These are phyloP conservation scores for Archilochus colubris DNA, from an alignment of 2,113 vertebrate species.

Conservation along the genomic window DNA sequence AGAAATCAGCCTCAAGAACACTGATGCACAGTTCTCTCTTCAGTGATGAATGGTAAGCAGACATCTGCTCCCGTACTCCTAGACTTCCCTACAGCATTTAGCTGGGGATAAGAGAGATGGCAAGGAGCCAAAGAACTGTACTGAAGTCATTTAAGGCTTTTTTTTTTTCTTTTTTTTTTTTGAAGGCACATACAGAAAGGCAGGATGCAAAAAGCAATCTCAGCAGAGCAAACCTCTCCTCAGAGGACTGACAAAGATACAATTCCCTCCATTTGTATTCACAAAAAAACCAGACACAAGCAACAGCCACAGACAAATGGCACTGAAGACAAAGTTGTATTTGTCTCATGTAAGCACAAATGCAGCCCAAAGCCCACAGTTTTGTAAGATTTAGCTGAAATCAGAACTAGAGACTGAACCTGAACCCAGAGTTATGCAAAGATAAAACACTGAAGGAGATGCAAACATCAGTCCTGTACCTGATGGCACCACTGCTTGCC, in stretches of 20 bases:
- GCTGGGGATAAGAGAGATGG: conserved; percentile 1
- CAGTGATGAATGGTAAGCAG: background rate
- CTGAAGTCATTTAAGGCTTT: background rate
- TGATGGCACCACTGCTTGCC: background rate
- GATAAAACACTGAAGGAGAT: background rate
- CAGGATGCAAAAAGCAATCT: background rate
- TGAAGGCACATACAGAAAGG: background rate
- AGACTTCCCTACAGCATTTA: background rate
- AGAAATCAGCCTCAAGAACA: background rate
- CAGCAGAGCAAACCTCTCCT: conserved; percentile 11
- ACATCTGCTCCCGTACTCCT: conserved; percentile 2
- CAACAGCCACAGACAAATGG: background rate
- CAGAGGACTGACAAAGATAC: background rate
- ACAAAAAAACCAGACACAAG: background rate
- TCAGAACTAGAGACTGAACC: background rate
- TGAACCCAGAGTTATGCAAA: background rate
- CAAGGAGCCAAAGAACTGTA: background rate
- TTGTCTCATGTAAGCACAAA: background rate
- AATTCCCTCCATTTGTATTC: background rate
- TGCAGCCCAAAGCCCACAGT: background rate
- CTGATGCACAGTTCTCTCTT: background rate
- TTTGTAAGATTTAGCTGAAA: background rate
- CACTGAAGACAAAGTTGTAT: background rate
- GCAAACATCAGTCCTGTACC: background rate
- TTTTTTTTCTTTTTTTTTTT: background rate